phyloP scores from a whole-genome alignment of 2,888 invertebrate genomes.

The Yponomeuta plumbellus region DNA sequence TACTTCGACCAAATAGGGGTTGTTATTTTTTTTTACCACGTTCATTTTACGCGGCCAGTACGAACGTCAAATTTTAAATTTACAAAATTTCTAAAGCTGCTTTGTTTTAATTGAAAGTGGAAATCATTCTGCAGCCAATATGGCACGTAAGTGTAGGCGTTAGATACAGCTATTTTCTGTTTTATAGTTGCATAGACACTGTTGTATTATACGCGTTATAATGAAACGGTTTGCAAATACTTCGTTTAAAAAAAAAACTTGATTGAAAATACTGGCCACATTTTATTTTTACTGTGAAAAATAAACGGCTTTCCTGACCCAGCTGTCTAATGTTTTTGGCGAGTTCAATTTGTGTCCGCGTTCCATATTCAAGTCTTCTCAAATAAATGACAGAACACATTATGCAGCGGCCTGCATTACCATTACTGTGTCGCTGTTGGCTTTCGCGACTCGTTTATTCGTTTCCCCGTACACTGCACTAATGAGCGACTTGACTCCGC shows the following conservation, averaged over 20 bases:
- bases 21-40: too few species aligned
- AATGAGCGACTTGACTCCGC: slow-evolving; percentile 14
- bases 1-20: too few species aligned
- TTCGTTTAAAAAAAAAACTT: too few species aligned
- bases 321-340: neutral
- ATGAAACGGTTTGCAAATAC: too few species aligned
- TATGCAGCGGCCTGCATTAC: too few species aligned
- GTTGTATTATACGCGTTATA: too few species aligned
- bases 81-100: too few species aligned
- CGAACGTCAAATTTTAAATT: too few species aligned
- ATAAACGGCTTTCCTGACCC: neutral
- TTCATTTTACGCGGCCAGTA: too few species aligned
- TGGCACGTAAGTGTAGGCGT: neutral
- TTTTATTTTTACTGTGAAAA: neutral
- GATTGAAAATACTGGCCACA: neutral
- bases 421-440: neutral
- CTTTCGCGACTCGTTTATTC: neutral
- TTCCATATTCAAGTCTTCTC: neutral
- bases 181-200: too few species aligned
- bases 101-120: too few species aligned
- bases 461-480: slow-evolving; percentile 8
- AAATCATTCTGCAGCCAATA: neutral
- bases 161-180: neutral
- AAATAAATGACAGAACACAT: neutral
- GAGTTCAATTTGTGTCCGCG: neutral